phyloP scores from a whole-genome alignment of 2,888 invertebrate species.

The Lasioglossum oenotherae region DNA sequence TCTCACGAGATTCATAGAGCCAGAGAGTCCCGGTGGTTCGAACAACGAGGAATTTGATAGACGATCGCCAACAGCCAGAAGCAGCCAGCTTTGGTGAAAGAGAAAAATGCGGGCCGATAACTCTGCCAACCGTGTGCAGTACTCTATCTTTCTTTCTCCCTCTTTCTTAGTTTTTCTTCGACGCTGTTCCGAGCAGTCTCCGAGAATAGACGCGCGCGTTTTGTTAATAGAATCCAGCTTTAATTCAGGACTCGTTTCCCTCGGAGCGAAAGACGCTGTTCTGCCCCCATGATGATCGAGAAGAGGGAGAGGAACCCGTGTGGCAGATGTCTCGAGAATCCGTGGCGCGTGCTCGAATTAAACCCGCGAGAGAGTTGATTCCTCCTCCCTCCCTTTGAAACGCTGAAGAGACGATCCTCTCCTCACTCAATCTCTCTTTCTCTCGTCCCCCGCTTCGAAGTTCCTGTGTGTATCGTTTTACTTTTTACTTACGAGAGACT shows the following conservation, averaged over 20 bases:
- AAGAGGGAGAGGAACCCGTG: not conserved
- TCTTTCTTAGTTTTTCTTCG: not conserved
- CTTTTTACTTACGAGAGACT: constrained; percentile 24
- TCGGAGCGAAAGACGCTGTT: not conserved
- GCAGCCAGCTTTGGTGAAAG: constrained; percentile 38
- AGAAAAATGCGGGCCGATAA: not conserved
- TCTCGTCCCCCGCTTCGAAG: not conserved
- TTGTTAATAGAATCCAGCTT: constrained; percentile 19
- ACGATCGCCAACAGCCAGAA: constrained; percentile 48
- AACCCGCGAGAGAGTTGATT: constrained; percentile 13
- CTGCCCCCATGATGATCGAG: not conserved
- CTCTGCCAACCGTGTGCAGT: not conserved
- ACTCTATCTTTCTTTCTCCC: not conserved
- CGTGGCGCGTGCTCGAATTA: constrained; percentile 33
- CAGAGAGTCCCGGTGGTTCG: not conserved
- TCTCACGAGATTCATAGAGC: not conserved
- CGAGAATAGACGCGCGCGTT: constrained; percentile 2
- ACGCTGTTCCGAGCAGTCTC: not conserved
- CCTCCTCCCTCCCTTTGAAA: not conserved
- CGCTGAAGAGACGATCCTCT: not conserved
- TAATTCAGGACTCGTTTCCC: constrained; percentile 16
- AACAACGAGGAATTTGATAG: constrained; percentile 27
- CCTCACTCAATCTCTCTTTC: not conserved
- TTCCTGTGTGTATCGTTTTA: constrained; percentile 22
- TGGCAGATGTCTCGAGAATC: constrained; percentile 22